A percentile compares a stretch with the other conserved stretches of the same genome.
Conservation (phyloP, 2,113 vertebrate species). For the Hyaena hyaena region DNA sequence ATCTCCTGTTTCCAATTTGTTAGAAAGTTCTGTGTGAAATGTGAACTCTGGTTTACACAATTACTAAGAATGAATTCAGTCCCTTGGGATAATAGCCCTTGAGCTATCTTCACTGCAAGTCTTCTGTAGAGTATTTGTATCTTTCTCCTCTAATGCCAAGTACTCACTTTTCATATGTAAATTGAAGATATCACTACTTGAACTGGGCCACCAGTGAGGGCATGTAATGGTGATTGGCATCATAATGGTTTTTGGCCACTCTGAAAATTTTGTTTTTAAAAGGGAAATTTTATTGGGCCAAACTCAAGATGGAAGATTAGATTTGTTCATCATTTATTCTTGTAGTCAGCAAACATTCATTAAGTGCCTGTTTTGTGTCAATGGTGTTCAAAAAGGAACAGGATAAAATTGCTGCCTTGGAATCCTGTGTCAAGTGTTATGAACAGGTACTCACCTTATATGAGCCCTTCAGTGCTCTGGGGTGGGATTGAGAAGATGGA, state of each 20-base stretch:
- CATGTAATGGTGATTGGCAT: slow-evolving; percentile 26
- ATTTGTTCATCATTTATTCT: neutral
- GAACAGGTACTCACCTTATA: neutral
- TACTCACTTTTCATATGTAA: slow-evolving; percentile 61
- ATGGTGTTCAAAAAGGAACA: neutral
- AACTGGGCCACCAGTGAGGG: slow-evolving; percentile 6
- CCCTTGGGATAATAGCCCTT: slow-evolving; percentile 40
- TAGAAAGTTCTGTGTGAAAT: slow-evolving; percentile 69
- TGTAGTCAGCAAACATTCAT: neutral
- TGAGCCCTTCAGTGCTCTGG: neutral
- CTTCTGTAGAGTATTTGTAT: slow-evolving; percentile 45
- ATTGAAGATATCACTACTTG: slow-evolving; percentile 42
- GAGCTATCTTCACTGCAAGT: slow-evolving; percentile 30
- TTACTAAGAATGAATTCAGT: slow-evolving; percentile 28
- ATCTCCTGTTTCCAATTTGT: slow-evolving; percentile 73
- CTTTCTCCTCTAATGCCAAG: slow-evolving; percentile 50
- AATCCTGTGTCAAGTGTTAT: neutral
- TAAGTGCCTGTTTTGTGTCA: neutral
- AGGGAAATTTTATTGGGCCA: slow-evolving; percentile 13
- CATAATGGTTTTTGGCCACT: slow-evolving; percentile 35
- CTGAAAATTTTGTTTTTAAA: slow-evolving; percentile 50
- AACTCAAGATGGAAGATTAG: neutral
- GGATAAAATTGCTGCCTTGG: neutral
- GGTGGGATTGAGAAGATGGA: neutral
- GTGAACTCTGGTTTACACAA: slow-evolving; percentile 66